Evolutionary conservation across 2,888 invertebrate species (phyloP), one percentile per base, ranked within the genome.

Genomic region (Drosophila diplacantha): DNA sequence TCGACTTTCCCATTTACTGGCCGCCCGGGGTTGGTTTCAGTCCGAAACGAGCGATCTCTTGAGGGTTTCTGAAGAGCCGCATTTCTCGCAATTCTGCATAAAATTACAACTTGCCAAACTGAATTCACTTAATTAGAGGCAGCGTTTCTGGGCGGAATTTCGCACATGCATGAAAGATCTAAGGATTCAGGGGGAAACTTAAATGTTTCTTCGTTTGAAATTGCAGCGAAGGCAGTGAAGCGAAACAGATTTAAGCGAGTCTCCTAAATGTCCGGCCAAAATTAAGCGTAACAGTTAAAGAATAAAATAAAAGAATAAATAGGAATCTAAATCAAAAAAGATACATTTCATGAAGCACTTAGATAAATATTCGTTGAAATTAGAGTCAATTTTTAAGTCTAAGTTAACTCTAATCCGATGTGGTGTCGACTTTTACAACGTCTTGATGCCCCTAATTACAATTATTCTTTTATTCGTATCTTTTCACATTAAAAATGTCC

Each of bases 1-100:
- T 72, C 69, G 71, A 81, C 72, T 75, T 75, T 80, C 34, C 49
- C 51, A 41, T 61, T 61, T 51, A 35, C 22, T 41, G 50, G 6
- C 34, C 22, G 39, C 51, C 51, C 20, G 62, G 61, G 60, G 60
- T 61, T 39, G 60, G 18, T 60, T 61, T 51, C n/a, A 32, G 22
- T 31, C 39, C 34, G 41, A 24, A 44, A 44, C 26, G 56, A 35
- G 24, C 34, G 56, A 35, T 59, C 44, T 44, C 46, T 44, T 44
- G 29, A 44, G 29, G 50, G 62, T 24, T 34, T 61, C 54, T 61
- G 6, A 29, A 57, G 41, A 34, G 60, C 54, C 41, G 61, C 26
- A 14, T 29, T 50, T 34, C 26, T 51, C 22, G 50, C 20, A 41
- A 22, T 50, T 60, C 22, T 51, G 41, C 61, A 50, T 49, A 32